Conservation (phyloP, 1,140 invertebrate species). For the Caerostris extrusa region DNA sequence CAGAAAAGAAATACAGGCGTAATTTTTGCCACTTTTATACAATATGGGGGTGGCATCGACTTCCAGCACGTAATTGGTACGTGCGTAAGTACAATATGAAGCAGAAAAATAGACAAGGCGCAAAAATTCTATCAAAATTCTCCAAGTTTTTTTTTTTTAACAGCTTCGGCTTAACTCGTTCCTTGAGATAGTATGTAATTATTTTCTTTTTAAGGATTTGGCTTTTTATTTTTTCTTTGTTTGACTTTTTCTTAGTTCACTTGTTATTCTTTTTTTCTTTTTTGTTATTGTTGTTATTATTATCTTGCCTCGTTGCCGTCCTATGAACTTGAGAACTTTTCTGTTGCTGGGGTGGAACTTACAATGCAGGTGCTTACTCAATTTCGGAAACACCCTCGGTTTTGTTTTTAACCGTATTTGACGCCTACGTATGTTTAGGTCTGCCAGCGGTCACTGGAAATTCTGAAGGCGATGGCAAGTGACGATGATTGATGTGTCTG, state of each 20-base stretch:
- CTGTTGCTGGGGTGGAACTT: slow-evolving; percentile 50
- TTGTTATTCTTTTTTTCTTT: background rate
- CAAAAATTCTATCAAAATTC: slow-evolving; percentile 50
- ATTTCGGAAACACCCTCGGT: slow-evolving; percentile 60
- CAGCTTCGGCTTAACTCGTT: slow-evolving; percentile 53
- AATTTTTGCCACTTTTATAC: slow-evolving; percentile 66
- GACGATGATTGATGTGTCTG: background rate
- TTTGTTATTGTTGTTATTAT: background rate
- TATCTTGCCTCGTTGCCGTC: background rate
- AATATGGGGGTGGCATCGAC: slow-evolving; percentile 68
- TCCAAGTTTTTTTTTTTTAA: slow-evolving; percentile 36
- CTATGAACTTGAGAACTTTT: slow-evolving; percentile 59
- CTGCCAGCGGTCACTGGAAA: slow-evolving; percentile 27
- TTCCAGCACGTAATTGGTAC: slow-evolving; percentile 63
- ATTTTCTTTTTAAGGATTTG: slow-evolving; percentile 59
- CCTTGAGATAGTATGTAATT: slow-evolving; percentile 62
- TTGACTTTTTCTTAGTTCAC: slow-evolving; percentile 9
- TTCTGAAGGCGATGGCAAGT: background rate
- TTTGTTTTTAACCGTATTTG: slow-evolving; percentile 57
- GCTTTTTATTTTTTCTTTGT: background rate
- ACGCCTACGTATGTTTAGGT: slow-evolving; percentile 44
- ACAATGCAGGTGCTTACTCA: slow-evolving; percentile 67
- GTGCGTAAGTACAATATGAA: slow-evolving; percentile 58
- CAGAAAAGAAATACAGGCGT: slow-evolving; percentile 55
- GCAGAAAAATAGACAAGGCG: slow-evolving; percentile 45